Conservation (phyloP, 1,140 invertebrate genomes). For the Tachypleus tridentatus region DNA sequence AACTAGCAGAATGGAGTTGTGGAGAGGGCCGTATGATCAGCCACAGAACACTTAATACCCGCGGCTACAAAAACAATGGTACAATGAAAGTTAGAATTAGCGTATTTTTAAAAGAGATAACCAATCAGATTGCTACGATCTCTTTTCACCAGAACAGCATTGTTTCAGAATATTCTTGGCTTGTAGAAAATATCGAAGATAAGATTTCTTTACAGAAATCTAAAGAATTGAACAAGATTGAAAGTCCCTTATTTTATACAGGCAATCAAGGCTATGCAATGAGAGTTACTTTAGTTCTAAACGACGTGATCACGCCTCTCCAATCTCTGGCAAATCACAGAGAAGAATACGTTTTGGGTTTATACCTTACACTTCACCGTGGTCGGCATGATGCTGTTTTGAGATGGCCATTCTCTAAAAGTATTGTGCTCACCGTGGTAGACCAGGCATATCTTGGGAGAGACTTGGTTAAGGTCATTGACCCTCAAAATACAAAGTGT, state of each 20-base stretch:
- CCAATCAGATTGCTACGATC: conserved; percentile 4
- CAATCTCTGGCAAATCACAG: neutral
- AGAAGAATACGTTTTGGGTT: conserved; percentile 8
- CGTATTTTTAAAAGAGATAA: conserved; percentile 13
- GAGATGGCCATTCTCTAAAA: conserved; percentile 17
- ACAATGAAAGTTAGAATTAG: conserved; percentile 4
- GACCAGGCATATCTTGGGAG: neutral
- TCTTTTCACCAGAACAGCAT: conserved; percentile 1
- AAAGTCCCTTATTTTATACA: conserved; percentile 11
- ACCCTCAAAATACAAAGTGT: conserved; percentile 6
- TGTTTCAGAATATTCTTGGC: conserved; percentile 12
- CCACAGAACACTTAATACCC: conserved; percentile 5
- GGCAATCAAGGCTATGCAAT: conserved; percentile 15
- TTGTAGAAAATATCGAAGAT: neutral
- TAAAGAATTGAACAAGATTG: conserved; percentile 7
- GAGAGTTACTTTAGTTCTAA: conserved; percentile 5
- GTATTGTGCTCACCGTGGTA: conserved; percentile 13
- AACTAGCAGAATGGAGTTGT: conserved; percentile 18
- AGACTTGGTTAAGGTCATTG: conserved; percentile 7
- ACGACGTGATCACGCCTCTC: neutral
- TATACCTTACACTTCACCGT: conserved; percentile 16
- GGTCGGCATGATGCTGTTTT: conserved; percentile 18
- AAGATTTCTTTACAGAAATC: neutral
- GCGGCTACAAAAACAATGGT: neutral
- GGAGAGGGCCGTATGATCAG: conserved; percentile 15